Base-by-base conservation (phyloP, 2,797 vertebrate genomes). In the Sylvia borin region DNA sequence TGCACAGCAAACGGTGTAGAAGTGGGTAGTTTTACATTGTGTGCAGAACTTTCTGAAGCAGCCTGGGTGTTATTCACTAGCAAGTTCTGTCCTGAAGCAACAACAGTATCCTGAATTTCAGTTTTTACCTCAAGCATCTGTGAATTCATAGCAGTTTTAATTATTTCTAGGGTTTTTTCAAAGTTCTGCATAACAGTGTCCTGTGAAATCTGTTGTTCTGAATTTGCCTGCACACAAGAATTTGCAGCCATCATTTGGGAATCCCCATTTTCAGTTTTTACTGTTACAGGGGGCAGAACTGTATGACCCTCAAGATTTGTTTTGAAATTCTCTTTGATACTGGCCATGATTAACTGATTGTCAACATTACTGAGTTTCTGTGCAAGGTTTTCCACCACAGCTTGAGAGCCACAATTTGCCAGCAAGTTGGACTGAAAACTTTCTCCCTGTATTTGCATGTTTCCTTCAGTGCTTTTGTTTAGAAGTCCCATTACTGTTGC, bases 131-230 rank as follows among this genome's bases (percentile, higher is more conserved):
- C 97, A 80, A 96, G 96, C 51, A 97, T 96, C 79, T 98, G 97
- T 58, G 98, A 97, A 94, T 97, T 98, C 97, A 98, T 97, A 85
- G 98, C 97, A 87, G 95, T 97, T 97, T 98, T 98, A 96, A 98
- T 97, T 86, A 98, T 98, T 97, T 98, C 98, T 90, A 98, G 93
- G n/a, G 97, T 98, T 96, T 98, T 98, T 72, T 98, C 98, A 27
- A 98, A 98, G 91, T 98, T 98, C 86, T 98, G 97, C 60, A 98
- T 97, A 71, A 98, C 96, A 42, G 13, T 97, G 70, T 97, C 96
- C 93, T 97, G 97, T 85, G 98, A 97, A 85, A 97, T 84, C 67
- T 96, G 97, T n/a, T 98, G 93, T 76, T 97, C 97, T 0, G 95
- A 94, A 83, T 88, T 97, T 77, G 89, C 57, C 40, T 94, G 96